Evolutionary conservation across 2,888 invertebrate species (phyloP), one percentile per base, ranked within the genome.

Genomic region (Agriopis aurantiaria): DNA sequence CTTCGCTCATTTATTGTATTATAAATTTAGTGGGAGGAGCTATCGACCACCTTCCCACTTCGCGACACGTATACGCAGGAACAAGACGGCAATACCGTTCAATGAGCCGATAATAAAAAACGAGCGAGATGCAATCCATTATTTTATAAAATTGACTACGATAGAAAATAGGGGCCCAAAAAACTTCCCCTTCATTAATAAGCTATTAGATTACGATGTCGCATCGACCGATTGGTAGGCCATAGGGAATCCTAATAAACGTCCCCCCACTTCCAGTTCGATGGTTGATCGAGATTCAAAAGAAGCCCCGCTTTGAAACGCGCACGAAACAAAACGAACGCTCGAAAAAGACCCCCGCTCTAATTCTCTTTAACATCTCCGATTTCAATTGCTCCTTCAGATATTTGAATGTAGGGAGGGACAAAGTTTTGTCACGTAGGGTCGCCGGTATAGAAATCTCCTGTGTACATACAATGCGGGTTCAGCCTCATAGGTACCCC

Each of bases 321-420:
- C 84, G 84, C 82, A 85, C 86, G 86, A 93, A 93, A 93, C 93
- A 93, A 93, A 93, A 93, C 92, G 87, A 87, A 83, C 89, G 91
- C 86, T 89, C 88, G 84, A 91, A 92, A 92, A 91, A 89, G 92
- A 87, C 91, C 92, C 92, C 93, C 87, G 93, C 87, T 92, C 92
- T 93, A 93, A 94, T 94, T 94, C 94, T 93, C 93, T 93, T 92
- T 92, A 91, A 91, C 92, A 93, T 93, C 93, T 94, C 94, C 93
- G 89, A 93, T 94, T 94, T 94, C 94, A 94, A 94, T 94, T 93
- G 93, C 94, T 94, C 91, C 94, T 94, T 93, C 92, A 94, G 91
- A 93, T 88, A 92, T 94, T 93, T 94, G 93, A 93, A 93, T 93
- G 91, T 91, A 86, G 94, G 93, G 93, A 93, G 94, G 94, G 93